Conservation (phyloP, 1,140 invertebrate species). For the Pseudomyrmex sp. region DNA sequence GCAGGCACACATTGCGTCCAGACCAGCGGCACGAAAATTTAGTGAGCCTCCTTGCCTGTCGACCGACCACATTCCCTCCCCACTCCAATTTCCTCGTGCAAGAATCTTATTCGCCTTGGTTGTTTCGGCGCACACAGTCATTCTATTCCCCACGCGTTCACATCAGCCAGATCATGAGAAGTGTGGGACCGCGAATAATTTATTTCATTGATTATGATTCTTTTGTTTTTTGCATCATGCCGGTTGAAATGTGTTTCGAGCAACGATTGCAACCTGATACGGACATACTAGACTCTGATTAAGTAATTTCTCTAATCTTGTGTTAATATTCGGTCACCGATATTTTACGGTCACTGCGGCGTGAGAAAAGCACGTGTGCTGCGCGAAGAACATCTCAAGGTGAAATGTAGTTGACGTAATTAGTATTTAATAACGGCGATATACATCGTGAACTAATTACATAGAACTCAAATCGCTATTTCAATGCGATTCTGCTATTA, state of each 20-base stretch:
- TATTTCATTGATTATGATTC: not conserved
- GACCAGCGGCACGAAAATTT: constrained; percentile 81
- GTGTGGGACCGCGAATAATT: constrained; percentile 8
- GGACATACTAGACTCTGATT: not conserved
- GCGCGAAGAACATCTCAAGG: not conserved
- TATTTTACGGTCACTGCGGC: not conserved
- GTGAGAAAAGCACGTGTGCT: not conserved
- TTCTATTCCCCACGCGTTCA: constrained; percentile 71
- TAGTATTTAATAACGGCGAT: no score
- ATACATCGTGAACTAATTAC: not conserved
- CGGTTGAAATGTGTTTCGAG: not conserved
- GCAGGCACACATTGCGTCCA: constrained; percentile 73
- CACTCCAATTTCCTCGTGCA: constrained; percentile 74
- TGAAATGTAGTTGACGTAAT: no score
- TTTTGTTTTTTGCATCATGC: not conserved
- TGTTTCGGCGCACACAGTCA: constrained; percentile 64
- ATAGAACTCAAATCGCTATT: not conserved
- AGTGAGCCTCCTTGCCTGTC: constrained; percentile 77
- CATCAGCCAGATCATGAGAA: constrained; percentile 65
- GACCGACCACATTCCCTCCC: constrained; percentile 83
- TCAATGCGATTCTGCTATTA: not conserved
- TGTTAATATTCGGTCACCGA: not conserved
- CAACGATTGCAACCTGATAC: not conserved
- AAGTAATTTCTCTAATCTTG: not conserved
- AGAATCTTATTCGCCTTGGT: constrained; percentile 75